phyloP scores from a whole-genome alignment of 2,888 invertebrate species.

The Zaprionus lineosus region DNA sequence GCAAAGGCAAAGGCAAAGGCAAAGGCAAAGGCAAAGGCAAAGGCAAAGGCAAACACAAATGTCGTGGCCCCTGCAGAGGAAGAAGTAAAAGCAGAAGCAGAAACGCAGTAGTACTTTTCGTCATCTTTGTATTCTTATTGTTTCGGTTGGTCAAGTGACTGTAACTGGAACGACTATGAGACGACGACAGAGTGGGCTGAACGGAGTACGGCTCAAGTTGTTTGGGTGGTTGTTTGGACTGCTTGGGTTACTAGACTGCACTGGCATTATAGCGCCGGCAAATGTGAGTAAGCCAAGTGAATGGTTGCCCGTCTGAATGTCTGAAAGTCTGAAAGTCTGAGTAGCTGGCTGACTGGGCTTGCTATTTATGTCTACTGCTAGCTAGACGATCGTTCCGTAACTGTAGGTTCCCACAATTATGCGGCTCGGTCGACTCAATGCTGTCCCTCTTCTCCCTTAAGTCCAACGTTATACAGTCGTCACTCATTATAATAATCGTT shows the following conservation, averaged over 20 bases:
- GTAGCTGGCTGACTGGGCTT: slow-evolving; percentile 51
- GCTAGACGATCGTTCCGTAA: slow-evolving; percentile 73
- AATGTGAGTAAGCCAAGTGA: slow-evolving; percentile 70
- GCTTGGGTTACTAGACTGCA: slow-evolving; percentile 51
- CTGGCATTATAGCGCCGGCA: slow-evolving; percentile 74
- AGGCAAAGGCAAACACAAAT: too few species aligned
- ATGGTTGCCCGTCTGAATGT: slow-evolving; percentile 47
- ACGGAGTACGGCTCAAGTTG: slow-evolving; percentile 14
- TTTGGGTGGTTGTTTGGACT: slow-evolving; percentile 27
- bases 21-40: too few species aligned
- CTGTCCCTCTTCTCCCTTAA: slow-evolving; percentile 1
- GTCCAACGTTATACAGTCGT: slow-evolving; percentile 34
- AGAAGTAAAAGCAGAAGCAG: slow-evolving; percentile 8
- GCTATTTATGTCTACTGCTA: slow-evolving; percentile 55
- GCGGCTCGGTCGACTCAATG: slow-evolving; percentile 61
- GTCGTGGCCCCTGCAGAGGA: too few species aligned
- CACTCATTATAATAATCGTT: slow-evolving; percentile 69
- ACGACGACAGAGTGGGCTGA: slow-evolving; percentile 47
- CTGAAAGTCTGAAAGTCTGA: slow-evolving; percentile 40
- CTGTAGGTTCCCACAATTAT: slow-evolving; percentile 75
- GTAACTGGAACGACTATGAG: slow-evolving; percentile 79
- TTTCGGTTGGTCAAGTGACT: slow-evolving; percentile 83
- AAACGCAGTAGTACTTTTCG: slow-evolving; percentile 33
- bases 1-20: too few species aligned
- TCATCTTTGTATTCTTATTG: slow-evolving; percentile 78